Percentiles rank a stretch among this genome's conserved stretches.
Evolutionary conservation across 2,888 invertebrate genomes (phyloP).

Genomic region (Netelia inedita): DNA sequence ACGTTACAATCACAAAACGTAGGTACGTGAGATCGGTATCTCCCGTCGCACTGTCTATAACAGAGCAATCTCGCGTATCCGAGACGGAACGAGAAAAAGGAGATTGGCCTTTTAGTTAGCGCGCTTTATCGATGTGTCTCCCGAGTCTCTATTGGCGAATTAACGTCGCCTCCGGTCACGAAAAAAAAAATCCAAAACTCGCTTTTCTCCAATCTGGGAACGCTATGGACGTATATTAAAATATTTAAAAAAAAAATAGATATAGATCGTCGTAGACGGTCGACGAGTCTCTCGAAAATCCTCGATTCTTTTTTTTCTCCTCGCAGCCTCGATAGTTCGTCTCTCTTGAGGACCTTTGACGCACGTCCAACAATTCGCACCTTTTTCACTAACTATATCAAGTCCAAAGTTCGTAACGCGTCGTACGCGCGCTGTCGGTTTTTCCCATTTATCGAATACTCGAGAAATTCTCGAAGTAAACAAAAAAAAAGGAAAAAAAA

Average conservation of each 20-base stretch:
- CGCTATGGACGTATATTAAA: neutral
- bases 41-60: too few species aligned
- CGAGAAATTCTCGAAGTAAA: neutral
- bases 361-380: conserved; percentile 28
- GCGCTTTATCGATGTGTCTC: conserved; percentile 6
- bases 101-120: conserved; percentile 49
- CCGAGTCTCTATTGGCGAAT: conserved; percentile 16
- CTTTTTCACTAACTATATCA: conserved; percentile 34
- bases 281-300: neutral
- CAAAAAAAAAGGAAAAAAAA: conserved; percentile 37
- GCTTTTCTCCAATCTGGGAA: conserved; percentile 4
- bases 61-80: too few species aligned
- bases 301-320: conserved; percentile 8
- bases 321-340: conserved; percentile 18
- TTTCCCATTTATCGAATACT: neutral
- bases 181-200: neutral
- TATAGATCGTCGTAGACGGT: neutral
- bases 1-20: neutral
- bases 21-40: too few species aligned
- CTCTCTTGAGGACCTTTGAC: neutral
- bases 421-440: neutral
- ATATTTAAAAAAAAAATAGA: neutral
- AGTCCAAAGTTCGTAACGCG: neutral
- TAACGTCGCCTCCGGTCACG: conserved; percentile 5
- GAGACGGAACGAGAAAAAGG: neutral